Percentiles rank a stretch among this genome's conserved stretches.
phyloP scores from a whole-genome alignment of 2,888 invertebrate genomes.

The Nudaria mundana region DNA sequence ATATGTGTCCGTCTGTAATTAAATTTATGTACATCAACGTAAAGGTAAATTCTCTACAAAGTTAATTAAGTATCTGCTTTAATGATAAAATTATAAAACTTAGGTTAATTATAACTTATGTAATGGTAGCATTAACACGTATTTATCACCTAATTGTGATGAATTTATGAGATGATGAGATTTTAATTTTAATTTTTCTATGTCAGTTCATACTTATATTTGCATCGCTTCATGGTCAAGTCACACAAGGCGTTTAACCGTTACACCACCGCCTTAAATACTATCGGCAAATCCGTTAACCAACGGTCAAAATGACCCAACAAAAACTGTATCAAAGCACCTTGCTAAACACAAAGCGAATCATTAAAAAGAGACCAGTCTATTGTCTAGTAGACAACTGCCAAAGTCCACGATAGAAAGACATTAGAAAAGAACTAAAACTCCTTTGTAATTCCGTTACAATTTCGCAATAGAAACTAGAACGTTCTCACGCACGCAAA shows the following conservation, averaged over 20 bases:
- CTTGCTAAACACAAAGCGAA: conserved; percentile 63
- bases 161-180: too few species aligned
- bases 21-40: too few species aligned
- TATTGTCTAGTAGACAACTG: conserved; percentile 67
- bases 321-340: conserved; percentile 70
- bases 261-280: conserved; percentile 60
- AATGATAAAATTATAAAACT: too few species aligned
- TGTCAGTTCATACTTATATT: background rate
- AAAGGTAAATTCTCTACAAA: too few species aligned
- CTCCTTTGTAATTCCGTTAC: conserved; percentile 61
- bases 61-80: too few species aligned
- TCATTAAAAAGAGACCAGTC: conserved; percentile 79
- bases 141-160: too few species aligned
- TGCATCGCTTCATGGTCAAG: conserved; percentile 8
- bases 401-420: conserved; percentile 66
- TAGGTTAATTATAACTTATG: too few species aligned
- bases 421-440: conserved; percentile 30
- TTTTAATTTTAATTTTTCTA: conserved; percentile 7
- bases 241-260: conserved; percentile 43
- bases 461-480: conserved; percentile 77
- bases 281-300: conserved; percentile 73
- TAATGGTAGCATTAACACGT: too few species aligned
- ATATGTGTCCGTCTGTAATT: too few species aligned
- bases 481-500: conserved; percentile 78
- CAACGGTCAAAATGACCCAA: conserved; percentile 73